Evolutionary conservation across 1,140 invertebrate species (phyloP), one percentile per base, ranked within the genome.

Genomic region (Thereuonema tuberculata): DNA sequence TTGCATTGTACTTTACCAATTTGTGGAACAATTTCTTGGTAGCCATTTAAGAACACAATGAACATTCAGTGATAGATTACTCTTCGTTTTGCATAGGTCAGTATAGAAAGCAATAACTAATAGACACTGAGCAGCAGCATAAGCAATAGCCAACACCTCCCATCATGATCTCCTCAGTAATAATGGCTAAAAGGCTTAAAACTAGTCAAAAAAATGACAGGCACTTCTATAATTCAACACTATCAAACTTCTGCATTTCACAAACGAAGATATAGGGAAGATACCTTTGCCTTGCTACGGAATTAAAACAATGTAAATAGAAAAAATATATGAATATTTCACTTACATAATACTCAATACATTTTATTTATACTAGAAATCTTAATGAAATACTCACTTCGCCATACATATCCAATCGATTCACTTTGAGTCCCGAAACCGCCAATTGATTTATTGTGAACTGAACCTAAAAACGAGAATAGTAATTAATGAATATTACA

Each of bases 321-420:
- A 61, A 15, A 24, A 49, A 57, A 14, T 25, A 28, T 17, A 58
- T 14, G 50, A 23, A 29, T 20, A 52, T 59, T 17, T 17, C 43
- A 50, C 21, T 26, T 1, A 52, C 2, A 43, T 52, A 1, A 52
- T 43, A 25, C n/a, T 21, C 0, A 1, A 20, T 29, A 20, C 29
- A 26, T 12, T 12, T 50, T 50, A 24, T n/a, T 60, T 17, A 43
- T 54, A 46, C 14, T 55, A 47, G 3, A 17, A 43, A 3, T 23
- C 27, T 0, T 57, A 12, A 21, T 50, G 21, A 50, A 50, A 5
- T 5, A 12, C 69, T 65, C 68, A 78, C 76, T 70, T 97, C 93
- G 46, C 93, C 93, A 74, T 95, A 98, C 91, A 99, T 98, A 73
- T 99, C 96, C 55, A 99, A 77, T 64, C 96, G 80, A 73, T 95